phyloP scores from a whole-genome alignment of 1,140 invertebrate genomes.

The Neomicropteryx cornuta region DNA sequence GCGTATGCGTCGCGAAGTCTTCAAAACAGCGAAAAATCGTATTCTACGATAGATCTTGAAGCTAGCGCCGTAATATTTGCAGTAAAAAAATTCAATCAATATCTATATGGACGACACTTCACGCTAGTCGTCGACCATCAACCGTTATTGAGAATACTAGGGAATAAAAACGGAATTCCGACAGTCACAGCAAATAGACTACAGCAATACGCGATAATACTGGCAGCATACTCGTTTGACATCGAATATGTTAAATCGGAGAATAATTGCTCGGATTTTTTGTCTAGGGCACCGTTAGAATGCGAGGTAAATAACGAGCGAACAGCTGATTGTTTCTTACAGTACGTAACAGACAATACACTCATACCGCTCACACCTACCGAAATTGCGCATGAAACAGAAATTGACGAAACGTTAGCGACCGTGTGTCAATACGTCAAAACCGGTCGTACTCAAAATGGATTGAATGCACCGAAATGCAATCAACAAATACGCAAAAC shows the following conservation, averaged over 20 bases:
- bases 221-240: conserved; percentile 14
- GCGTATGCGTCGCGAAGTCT: conserved; percentile 34
- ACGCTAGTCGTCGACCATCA: conserved; percentile 37
- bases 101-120: conserved; percentile 37
- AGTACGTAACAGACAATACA: too few relatives aligned
- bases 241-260: conserved; percentile 15
- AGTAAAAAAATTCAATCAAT: conserved; percentile 37
- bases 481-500: too few relatives aligned
- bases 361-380: too few relatives aligned
- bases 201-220: conserved; percentile 13
- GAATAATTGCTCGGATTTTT: conserved; percentile 12
- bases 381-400: too few relatives aligned
- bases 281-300: conserved; percentile 13
- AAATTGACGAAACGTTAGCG: too few relatives aligned
- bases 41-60: conserved; percentile 41
- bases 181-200: conserved; percentile 13
- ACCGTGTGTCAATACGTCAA: too few relatives aligned
- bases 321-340: too few relatives aligned
- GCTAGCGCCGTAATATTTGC: conserved; percentile 34
- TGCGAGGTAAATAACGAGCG: conserved; percentile 2
- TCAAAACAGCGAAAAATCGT: conserved; percentile 30
- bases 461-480: too few relatives aligned
- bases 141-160: conserved; percentile 19
- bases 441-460: too few relatives aligned
- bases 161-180: conserved; percentile 15